Conservation (phyloP, 2,888 invertebrate genomes). For the Lycocerus yunnanus region DNA sequence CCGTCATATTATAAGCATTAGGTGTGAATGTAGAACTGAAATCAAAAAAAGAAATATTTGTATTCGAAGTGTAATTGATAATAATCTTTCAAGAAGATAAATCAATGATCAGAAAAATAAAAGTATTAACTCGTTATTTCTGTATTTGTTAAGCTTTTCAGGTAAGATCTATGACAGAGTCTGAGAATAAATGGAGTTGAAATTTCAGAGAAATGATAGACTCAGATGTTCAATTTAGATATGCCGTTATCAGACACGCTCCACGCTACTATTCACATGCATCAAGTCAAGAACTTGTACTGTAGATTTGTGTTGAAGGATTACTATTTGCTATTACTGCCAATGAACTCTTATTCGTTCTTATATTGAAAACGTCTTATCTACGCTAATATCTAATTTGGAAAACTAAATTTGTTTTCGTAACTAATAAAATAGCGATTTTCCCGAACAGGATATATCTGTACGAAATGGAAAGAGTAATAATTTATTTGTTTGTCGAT, state of each 20-base stretch:
- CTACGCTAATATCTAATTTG: neutral
- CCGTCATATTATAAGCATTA: no score
- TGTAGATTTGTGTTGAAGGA: slow-evolving; percentile 19
- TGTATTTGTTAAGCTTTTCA: slow-evolving; percentile 11
- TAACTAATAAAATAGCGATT: neutral
- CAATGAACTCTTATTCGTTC: neutral
- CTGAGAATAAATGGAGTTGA: slow-evolving; percentile 18
- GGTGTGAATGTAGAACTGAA: no score
- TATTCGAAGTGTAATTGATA: neutral
- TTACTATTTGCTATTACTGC: neutral
- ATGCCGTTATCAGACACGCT: slow-evolving; percentile 27
- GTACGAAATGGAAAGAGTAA: neutral
- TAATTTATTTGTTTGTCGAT: neutral
- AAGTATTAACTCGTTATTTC: neutral
- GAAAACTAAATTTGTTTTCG: neutral
- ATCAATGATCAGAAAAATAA: neutral
- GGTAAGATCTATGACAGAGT: slow-evolving; percentile 7
- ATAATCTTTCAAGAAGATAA: neutral
- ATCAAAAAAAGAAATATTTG: no score
- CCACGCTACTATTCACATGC: slow-evolving; percentile 29
- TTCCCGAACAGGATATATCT: neutral
- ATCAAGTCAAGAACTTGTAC: slow-evolving; percentile 24
- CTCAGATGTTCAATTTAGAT: slow-evolving; percentile 31
- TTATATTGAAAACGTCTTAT: slow-evolving; percentile 2
- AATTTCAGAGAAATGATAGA: slow-evolving; percentile 27